Percentiles rank a stretch among this genome's conserved stretches.
Conservation (phyloP, 2,113 vertebrate species). For the Tringa solitaria region DNA sequence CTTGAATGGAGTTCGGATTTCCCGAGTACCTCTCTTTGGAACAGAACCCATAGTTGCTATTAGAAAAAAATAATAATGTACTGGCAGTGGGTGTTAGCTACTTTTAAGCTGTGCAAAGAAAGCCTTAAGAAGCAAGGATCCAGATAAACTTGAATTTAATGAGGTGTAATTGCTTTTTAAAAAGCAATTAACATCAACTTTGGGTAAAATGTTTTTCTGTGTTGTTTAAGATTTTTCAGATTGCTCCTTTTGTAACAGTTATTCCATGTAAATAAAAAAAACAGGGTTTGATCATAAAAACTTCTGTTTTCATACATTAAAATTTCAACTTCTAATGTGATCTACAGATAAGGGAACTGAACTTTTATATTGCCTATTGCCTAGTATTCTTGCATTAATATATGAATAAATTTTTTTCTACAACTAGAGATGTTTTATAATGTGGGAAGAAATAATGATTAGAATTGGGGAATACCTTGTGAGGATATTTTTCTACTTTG, state of each 20-base stretch:
- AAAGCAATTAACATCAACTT: not conserved
- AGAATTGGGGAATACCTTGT: not conserved
- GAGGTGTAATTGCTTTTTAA: not conserved
- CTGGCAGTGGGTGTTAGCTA: not conserved
- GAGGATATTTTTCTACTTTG: not conserved
- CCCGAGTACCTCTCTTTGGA: not conserved
- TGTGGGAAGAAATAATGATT: not conserved
- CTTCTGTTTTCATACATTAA: not conserved
- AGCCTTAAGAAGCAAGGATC: not conserved
- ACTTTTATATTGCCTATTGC: not conserved
- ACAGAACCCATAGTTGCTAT: not conserved
- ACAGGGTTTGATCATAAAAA: not conserved
- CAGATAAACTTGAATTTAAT: slow-evolving; percentile 13
- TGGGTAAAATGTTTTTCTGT: not conserved
- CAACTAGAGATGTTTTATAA: not conserved
- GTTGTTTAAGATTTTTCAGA: not conserved
- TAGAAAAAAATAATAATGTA: not conserved
- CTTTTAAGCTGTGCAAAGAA: not conserved
- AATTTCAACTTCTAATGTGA: not conserved
- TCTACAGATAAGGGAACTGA: not conserved
- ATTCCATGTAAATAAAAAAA: not conserved
- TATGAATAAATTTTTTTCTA: not conserved
- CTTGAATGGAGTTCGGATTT: not conserved
- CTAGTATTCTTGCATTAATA: not conserved
- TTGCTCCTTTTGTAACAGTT: not conserved